Conservation (phyloP, 2,113 vertebrate genomes). For the Clarias gariepinus region DNA sequence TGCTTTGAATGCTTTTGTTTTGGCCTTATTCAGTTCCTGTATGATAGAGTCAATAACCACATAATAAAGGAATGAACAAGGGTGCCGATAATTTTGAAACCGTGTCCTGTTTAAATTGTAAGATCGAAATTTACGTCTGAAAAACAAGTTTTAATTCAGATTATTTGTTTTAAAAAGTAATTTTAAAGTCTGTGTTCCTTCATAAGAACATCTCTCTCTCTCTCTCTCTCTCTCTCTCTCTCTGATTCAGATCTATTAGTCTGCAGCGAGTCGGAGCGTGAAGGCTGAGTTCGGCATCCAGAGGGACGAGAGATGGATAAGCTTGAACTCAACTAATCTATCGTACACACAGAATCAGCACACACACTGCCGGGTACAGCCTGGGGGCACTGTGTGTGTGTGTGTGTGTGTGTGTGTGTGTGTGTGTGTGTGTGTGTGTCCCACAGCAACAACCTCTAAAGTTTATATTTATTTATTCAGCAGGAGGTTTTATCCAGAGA, state of each 20-base stretch:
- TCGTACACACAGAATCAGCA: background rate
- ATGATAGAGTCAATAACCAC: too few relatives aligned
- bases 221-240: background rate
- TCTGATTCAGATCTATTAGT: slow-evolving; percentile 31
- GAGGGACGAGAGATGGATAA: slow-evolving; percentile 43
- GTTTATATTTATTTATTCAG: slow-evolving; percentile 14
- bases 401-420: background rate
- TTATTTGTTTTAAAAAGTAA: too few relatives aligned
- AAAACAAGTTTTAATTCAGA: too few relatives aligned
- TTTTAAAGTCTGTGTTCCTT: too few relatives aligned
- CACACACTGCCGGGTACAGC: background rate
- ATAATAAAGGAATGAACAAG: too few relatives aligned
- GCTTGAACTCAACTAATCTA: slow-evolving; percentile 32
- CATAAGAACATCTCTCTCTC: too few relatives aligned
- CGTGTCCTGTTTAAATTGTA: too few relatives aligned
- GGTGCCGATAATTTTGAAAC: too few relatives aligned
- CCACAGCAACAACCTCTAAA: slow-evolving; percentile 26
- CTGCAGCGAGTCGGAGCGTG: slow-evolving; percentile 32
- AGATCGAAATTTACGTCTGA: too few relatives aligned
- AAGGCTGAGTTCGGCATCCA: slow-evolving; percentile 29
- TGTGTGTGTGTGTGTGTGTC: slow-evolving; percentile 10
- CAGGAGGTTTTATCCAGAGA: background rate
- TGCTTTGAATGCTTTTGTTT: too few relatives aligned
- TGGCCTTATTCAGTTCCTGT: too few relatives aligned
- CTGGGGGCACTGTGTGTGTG: background rate